These are phyloP conservation scores for Chrysaora quinquecirrha DNA, from an alignment of 30 jellyfish, hydroid and myxozoan species.

Conservation along the genomic window DNA sequence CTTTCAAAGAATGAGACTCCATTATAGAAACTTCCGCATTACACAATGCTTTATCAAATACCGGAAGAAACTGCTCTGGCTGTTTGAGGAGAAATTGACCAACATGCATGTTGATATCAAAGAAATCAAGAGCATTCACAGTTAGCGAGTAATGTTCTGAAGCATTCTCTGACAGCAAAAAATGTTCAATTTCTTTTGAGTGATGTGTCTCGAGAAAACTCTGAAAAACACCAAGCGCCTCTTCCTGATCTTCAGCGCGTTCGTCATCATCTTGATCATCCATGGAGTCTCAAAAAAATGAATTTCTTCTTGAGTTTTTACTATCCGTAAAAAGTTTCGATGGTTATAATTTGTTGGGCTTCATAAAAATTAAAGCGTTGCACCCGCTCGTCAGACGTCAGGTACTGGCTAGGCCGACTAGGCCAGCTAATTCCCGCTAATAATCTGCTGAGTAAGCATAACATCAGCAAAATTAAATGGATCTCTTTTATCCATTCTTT, in stretches of 20 bases:
- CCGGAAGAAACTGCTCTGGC: conserved; percentile 72
- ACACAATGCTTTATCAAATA: conserved; percentile 76
- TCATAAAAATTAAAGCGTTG: too few relatives aligned
- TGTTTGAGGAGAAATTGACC: conserved; percentile 65
- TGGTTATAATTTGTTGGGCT: too few relatives aligned
- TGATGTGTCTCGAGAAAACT: conserved; percentile 72
- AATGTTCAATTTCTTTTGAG: conserved; percentile 45
- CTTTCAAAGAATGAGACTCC: background rate
- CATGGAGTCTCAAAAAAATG: background rate
- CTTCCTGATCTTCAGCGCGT: conserved; percentile 51
- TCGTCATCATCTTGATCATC: conserved; percentile 52
- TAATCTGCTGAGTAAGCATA: too few relatives aligned
- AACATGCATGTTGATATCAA: conserved; percentile 78
- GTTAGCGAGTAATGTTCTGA: conserved; percentile 70
- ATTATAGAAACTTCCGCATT: conserved; percentile 20
- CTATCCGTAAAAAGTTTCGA: too few relatives aligned
- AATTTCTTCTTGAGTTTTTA: too few relatives aligned
- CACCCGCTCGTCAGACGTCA: too few relatives aligned
- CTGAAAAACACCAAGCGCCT: conserved; percentile 53
- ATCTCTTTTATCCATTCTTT: too few relatives aligned
- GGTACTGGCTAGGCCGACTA: too few relatives aligned
- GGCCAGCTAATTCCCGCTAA: too few relatives aligned
- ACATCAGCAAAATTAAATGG: too few relatives aligned
- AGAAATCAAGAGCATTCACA: conserved; percentile 88
- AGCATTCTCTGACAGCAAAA: conserved; percentile 45